Percentiles rank a stretch among this genome's conserved stretches.
phyloP scores from a whole-genome alignment of 2,797 vertebrate genomes.

The Sebastes iracundus region DNA sequence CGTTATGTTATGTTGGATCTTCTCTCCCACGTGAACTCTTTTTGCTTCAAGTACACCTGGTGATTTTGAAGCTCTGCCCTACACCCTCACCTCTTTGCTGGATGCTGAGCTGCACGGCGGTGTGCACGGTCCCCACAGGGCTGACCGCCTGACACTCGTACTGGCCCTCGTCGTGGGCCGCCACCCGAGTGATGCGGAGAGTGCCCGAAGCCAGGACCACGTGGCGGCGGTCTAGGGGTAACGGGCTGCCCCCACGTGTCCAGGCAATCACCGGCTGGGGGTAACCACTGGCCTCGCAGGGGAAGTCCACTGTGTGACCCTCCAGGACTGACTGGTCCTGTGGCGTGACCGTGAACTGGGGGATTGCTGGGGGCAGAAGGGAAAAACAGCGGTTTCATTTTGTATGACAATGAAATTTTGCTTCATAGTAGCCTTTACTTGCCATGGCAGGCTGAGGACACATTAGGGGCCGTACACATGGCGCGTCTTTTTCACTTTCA shows the following conservation, averaged over 20 bases:
- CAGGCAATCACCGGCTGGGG: constrained; percentile 95
- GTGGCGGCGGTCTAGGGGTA: constrained; percentile 93
- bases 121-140: constrained; percentile 89
- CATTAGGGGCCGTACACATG: too few relatives aligned
- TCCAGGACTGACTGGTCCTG: constrained; percentile 92
- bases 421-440: not conserved
- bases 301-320: constrained; percentile 94
- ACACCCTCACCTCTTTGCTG: constrained; percentile 89
- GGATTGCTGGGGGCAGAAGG: constrained; percentile 82
- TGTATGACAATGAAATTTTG: not conserved
- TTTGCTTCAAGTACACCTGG: too few relatives aligned
- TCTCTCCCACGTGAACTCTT: too few relatives aligned
- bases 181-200: constrained; percentile 90
- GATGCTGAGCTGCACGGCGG: constrained; percentile 88
- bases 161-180: constrained; percentile 94
- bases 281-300: constrained; percentile 92
- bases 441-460: not conserved
- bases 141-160: constrained; percentile 98
- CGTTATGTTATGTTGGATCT: too few relatives aligned
- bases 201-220: constrained; percentile 90
- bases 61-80: too few relatives aligned
- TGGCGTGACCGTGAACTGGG: constrained; percentile 92
- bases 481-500: too few relatives aligned
- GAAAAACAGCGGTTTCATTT: not conserved
- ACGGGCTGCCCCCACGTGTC: constrained; percentile 93